phyloP scores from a whole-genome alignment of 1,140 invertebrate genomes.

The Drosophila punjabiensis region DNA sequence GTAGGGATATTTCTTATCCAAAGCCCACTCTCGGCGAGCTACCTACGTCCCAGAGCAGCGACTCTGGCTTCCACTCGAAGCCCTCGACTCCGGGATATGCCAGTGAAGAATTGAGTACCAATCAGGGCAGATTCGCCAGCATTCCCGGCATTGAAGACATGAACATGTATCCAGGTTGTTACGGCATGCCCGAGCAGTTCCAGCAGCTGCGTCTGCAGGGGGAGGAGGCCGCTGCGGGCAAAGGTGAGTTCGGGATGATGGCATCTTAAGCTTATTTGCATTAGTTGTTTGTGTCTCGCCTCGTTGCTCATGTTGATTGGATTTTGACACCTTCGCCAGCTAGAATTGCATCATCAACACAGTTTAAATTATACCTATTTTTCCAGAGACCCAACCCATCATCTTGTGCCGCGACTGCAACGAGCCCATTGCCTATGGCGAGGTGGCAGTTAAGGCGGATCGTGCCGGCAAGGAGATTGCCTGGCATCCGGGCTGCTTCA shows the following conservation, averaged over 20 bases:
- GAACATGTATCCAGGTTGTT: slow-evolving; percentile 79
- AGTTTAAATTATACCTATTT: not conserved
- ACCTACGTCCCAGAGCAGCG: slow-evolving; percentile 69
- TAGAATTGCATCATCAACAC: slow-evolving; percentile 5
- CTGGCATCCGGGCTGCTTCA: slow-evolving; percentile 96
- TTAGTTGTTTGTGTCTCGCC: not conserved
- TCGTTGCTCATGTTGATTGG: not conserved
- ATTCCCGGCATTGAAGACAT: slow-evolving; percentile 82
- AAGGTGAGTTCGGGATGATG: slow-evolving; percentile 26
- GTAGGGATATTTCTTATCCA: slow-evolving; percentile 58
- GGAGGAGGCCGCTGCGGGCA: slow-evolving; percentile 19
- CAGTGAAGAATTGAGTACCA: slow-evolving; percentile 58
- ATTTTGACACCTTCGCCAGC: slow-evolving; percentile 8
- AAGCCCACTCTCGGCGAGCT: slow-evolving; percentile 39
- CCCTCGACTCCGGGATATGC: slow-evolving; percentile 72
- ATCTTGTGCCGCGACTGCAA: slow-evolving; percentile 87
- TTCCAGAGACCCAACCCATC: not conserved
- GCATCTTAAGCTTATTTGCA: not conserved
- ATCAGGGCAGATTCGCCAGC: slow-evolving; percentile 57
- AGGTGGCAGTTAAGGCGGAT: slow-evolving; percentile 94
- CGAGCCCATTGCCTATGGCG: slow-evolving; percentile 89
- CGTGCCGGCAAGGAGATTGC: slow-evolving; percentile 90
- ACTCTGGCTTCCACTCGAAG: slow-evolving; percentile 84
- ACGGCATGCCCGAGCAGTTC: slow-evolving; percentile 61
- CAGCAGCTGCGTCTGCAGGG: slow-evolving; percentile 66